Percentiles rank a stretch among this genome's conserved stretches.
Conservation (phyloP, 2,888 invertebrate genomes). For the Nasonia oneida region DNA sequence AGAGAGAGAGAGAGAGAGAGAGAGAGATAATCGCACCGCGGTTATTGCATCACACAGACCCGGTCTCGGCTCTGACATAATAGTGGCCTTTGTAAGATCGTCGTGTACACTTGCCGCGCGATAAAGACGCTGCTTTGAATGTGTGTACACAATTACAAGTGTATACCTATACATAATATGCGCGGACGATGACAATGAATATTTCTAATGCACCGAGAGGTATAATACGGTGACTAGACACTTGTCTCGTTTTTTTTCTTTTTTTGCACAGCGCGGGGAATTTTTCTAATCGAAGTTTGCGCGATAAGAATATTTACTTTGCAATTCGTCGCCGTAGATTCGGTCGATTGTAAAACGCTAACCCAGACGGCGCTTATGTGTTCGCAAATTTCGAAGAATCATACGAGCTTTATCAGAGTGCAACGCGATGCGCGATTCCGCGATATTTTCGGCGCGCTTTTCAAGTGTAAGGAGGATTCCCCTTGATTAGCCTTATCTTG, state of each 20-base stretch:
- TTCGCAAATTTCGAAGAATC: neutral
- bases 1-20: no score
- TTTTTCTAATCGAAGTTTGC: neutral
- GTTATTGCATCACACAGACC: neutral
- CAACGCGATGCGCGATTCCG: neutral
- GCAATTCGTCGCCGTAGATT: neutral
- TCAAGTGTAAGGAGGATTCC: neutral
- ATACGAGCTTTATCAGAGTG: neutral
- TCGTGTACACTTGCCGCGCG: neutral
- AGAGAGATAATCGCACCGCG: constrained; percentile 1
- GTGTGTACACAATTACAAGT: neutral
- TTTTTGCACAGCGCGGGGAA: neutral
- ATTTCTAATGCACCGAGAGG: neutral
- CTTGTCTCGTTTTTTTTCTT: neutral
- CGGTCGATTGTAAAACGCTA: neutral
- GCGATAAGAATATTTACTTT: neutral
- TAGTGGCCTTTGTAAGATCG: neutral
- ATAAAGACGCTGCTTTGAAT: neutral
- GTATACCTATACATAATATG: neutral
- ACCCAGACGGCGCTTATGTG: neutral
- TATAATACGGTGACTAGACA: neutral
- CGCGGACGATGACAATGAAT: neutral
- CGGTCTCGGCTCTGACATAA: neutral
- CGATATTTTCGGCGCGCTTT: neutral
- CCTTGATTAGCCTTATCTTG: neutral